Conservation (phyloP, 2,888 invertebrate genomes). For the Flabesymbios commensalis region DNA sequence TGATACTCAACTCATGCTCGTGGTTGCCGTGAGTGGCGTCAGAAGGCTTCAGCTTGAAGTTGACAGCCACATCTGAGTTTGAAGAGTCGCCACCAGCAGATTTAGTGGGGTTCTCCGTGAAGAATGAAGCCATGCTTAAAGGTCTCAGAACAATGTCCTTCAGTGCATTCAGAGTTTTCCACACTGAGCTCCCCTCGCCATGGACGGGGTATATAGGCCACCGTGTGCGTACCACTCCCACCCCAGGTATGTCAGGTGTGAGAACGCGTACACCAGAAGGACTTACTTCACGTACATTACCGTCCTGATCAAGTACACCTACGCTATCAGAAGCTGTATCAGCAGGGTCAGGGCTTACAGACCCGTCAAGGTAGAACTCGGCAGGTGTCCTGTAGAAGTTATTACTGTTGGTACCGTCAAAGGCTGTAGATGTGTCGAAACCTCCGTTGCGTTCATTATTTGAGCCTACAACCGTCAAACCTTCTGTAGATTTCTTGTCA, state of each 20-base stretch:
- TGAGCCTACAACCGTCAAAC: no score
- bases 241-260: neutral
- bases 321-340: neutral
- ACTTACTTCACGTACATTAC: neutral
- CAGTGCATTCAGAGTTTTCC: neutral
- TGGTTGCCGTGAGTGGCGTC: no score
- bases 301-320: neutral
- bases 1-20: no score
- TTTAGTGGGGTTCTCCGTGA: no score
- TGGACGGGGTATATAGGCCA: neutral
- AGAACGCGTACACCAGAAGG: neutral
- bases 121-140: no score
- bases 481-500: neutral
- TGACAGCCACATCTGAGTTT: no score
- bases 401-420: neutral
- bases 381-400: neutral
- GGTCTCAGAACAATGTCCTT: neutral
- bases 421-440: slow-evolving; percentile 13
- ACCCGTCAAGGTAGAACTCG: neutral
- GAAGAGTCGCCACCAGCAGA: no score
- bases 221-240: neutral
- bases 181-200: neutral
- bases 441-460: no score
- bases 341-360: neutral
- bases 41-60: no score